phyloP scores from a whole-genome alignment of 2,888 invertebrate genomes.

The Limnephilus marmoratus region DNA sequence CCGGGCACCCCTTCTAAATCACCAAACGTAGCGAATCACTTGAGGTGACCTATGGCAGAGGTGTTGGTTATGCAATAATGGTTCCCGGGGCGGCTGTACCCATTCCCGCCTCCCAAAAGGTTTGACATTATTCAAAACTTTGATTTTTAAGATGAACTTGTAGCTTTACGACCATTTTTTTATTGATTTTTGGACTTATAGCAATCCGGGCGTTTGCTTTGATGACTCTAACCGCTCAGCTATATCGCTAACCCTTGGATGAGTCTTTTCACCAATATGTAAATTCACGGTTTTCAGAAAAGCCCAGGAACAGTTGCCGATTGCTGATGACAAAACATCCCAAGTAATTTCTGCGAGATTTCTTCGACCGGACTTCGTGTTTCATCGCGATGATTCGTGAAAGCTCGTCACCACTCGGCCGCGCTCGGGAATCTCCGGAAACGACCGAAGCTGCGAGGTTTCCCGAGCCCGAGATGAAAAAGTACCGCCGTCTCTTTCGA shows the following conservation, averaged over 20 bases:
- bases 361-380: conserved; percentile 34
- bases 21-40: too few species aligned
- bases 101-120: too few species aligned
- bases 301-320: not conserved
- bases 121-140: too few species aligned
- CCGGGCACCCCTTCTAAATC: too few species aligned
- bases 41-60: too few species aligned
- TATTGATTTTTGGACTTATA: too few species aligned
- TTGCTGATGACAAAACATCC: not conserved
- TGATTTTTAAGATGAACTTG: too few species aligned
- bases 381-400: conserved; percentile 10
- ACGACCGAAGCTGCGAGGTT: conserved; percentile 33
- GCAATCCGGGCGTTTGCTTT: too few species aligned
- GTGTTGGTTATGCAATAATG: too few species aligned
- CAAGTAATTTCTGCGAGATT: conserved; percentile 20
- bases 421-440: conserved; percentile 33
- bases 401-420: conserved; percentile 11
- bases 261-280: not conserved
- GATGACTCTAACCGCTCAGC: not conserved
- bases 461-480: conserved; percentile 40
- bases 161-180: too few species aligned
- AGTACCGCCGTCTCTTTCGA: conserved; percentile 21
- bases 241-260: not conserved
- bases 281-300: not conserved
- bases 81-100: too few species aligned